Evolutionary conservation across 2,113 vertebrate species (phyloP), one percentile per base, ranked within the genome.

Genomic region (Oryzias celebensis): DNA sequence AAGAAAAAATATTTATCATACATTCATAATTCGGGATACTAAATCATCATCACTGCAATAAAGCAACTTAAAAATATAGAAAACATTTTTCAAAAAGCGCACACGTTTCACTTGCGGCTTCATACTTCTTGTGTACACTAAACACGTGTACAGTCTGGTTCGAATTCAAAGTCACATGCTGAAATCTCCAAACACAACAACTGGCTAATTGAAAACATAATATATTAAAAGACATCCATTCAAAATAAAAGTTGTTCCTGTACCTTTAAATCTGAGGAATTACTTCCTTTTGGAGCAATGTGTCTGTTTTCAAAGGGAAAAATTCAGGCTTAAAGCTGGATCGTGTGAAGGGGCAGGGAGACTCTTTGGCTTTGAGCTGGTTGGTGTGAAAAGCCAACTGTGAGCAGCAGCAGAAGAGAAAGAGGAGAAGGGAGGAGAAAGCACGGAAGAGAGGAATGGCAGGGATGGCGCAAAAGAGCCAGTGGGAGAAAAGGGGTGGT

Each of bases 401-500:
- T 81, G 82, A 86, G 23, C 52, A 67, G 62, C 66, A 61, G 64
- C 16, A 17, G 50, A 28, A 49, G 20, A 48, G 22, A 65, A 63
- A 72, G 57, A 61, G 36, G 28, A 52, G 56, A 80, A 62, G 80
- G 68, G 70, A 70, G 73, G 75, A 60, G 73, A 78, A 51, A 66
- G 62, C 59, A 66, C 48, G 73, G 72, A 77, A 62, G 71, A 65
- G 63, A 63, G 52, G 51, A 53, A 56, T 0, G 24, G 43, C 4
- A 20, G 43, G 49, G 62, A 49, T 46, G 78, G 58, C 74, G 62
- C 66, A 51, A 78, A 77, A 67, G 77, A 81, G 65, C 75, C 84
- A 83, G 81, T 87, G 62, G 84, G 80, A 82, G 73, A 73, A 61
- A 41, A 58, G 88, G 78, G 85, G 84, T 62, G 85, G 87, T 42